Conservation (phyloP, 1,140 invertebrate species). For the Bombyx mandarina region DNA sequence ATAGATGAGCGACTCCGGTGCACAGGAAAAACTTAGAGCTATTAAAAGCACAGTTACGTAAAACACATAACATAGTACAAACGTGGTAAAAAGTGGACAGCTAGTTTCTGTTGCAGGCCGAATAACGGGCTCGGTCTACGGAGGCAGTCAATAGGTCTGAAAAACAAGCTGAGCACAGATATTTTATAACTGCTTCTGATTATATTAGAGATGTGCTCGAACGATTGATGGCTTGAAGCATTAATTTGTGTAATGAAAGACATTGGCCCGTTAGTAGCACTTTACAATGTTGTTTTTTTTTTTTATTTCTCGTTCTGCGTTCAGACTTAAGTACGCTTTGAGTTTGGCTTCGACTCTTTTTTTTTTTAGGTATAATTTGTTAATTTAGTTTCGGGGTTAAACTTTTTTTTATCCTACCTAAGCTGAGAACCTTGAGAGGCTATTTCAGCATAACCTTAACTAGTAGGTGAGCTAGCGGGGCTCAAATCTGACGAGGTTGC, state of each 20-base stretch:
- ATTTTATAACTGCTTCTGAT: constrained; percentile 13
- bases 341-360: too few relatives aligned
- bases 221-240: constrained; percentile 5
- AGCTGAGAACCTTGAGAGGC: too few relatives aligned
- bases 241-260: constrained; percentile 2
- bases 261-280: too few relatives aligned
- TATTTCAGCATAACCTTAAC: too few relatives aligned
- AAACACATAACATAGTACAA: constrained; percentile 38
- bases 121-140: constrained; percentile 28
- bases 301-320: too few relatives aligned
- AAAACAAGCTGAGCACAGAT: constrained; percentile 24
- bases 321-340: too few relatives aligned
- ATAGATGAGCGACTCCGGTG: constrained; percentile 44
- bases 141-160: constrained; percentile 38
- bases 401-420: too few relatives aligned
- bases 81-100: constrained; percentile 34
- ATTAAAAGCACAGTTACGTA: constrained; percentile 61
- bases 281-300: too few relatives aligned
- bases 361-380: too few relatives aligned
- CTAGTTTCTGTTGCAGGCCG: constrained; percentile 11
- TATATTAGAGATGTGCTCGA: constrained; percentile 5
- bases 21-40: constrained; percentile 42
- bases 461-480: too few relatives aligned
- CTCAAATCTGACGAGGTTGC: too few relatives aligned
- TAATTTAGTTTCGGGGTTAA: too few relatives aligned